Evolutionary conservation across 2,888 invertebrate species (phyloP).

Genomic region (Conops quadrifasciatus): DNA sequence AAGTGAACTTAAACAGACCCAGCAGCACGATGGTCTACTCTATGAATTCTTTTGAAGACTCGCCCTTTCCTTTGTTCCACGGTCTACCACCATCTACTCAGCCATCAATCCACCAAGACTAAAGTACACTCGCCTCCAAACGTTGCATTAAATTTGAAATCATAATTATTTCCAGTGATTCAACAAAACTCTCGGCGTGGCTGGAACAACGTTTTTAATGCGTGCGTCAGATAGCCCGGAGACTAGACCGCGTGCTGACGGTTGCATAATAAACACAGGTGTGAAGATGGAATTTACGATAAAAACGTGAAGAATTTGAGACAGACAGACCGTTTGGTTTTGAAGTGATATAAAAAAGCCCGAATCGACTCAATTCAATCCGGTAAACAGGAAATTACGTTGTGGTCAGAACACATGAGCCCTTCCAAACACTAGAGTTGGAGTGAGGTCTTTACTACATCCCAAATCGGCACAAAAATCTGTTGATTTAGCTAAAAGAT

Average conservation of each 20-base stretch:
- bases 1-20: neutral
- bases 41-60: neutral
- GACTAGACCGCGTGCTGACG: neutral
- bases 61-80: neutral
- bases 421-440: neutral
- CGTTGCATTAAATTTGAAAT: conserved; percentile 42
- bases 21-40: neutral
- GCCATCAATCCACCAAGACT: neutral
- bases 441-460: no score
- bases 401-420: neutral
- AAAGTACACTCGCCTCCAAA: conserved; percentile 41
- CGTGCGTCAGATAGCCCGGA: neutral
- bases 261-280: conserved; percentile 42
- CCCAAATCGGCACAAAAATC: no score
- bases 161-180: conserved; percentile 49
- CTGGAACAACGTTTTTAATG: neutral
- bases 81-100: neutral
- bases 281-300: conserved; percentile 45
- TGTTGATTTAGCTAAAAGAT: no score
- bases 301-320: conserved; percentile 29
- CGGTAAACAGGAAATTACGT: conserved; percentile 1
- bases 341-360: neutral
- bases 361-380: neutral
- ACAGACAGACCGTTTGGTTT: neutral
- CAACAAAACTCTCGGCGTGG: conserved; percentile 41